A percentile compares a stretch with the other conserved stretches of the same genome.
phyloP scores from a whole-genome alignment of 2,888 invertebrate genomes.

The Dicyrtomina minuta region DNA sequence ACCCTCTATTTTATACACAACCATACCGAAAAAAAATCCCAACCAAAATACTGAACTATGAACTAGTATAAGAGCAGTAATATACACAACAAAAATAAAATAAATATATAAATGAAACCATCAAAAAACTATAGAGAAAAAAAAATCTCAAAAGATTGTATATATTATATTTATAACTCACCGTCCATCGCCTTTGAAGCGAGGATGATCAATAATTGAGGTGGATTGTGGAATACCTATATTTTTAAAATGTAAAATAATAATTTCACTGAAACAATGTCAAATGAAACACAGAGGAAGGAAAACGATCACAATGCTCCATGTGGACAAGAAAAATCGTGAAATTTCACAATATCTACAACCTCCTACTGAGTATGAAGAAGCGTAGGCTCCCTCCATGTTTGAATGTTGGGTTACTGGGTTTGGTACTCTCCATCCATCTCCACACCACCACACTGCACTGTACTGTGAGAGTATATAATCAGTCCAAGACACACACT shows the following conservation, averaged over 20 bases:
- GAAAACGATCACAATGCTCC: slow-evolving; percentile 18
- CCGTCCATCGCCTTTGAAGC: slow-evolving; percentile 32
- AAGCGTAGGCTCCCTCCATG: slow-evolving; percentile 28
- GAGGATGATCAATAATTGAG: slow-evolving; percentile 11
- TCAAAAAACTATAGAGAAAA: not conserved
- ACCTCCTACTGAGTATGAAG: slow-evolving; percentile 24
- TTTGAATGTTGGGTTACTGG: slow-evolving; percentile 21
- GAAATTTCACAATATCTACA: slow-evolving; percentile 29
- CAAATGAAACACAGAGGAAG: slow-evolving; percentile 13
- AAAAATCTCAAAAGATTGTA: not conserved
- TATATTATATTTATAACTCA: slow-evolving; percentile 8
- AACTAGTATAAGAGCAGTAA: not conserved
- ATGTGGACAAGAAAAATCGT: slow-evolving; percentile 17
- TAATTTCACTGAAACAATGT: slow-evolving; percentile 23
- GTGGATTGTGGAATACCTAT: not conserved
- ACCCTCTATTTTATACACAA: too few relatives aligned
- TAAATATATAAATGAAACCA: slow-evolving; percentile 1
- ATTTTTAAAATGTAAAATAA: not conserved
- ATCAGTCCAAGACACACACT: not conserved
- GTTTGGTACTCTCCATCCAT: slow-evolving; percentile 21
- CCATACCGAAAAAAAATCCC: too few relatives aligned
- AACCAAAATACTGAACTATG: not conserved
- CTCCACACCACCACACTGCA: not conserved
- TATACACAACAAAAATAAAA: slow-evolving; percentile 1
- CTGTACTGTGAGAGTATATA: too few relatives aligned